Evolutionary conservation across 2,113 vertebrate genomes (phyloP).

Genomic region (Antennarius striatus): DNA sequence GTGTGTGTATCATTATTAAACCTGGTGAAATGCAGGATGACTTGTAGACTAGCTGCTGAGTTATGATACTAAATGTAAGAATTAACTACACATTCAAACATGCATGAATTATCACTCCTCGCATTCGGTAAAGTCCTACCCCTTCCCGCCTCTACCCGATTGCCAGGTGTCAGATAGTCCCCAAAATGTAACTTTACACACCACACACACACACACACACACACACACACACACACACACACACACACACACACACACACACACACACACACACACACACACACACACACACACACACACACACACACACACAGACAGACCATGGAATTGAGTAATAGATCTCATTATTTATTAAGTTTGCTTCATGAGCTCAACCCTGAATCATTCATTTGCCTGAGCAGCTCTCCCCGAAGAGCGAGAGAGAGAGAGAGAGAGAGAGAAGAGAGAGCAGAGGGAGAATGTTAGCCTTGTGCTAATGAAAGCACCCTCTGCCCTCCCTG

Average conservation of each 20-base stretch:
- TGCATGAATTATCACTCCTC: constrained; percentile 26
- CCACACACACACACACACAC: constrained; percentile 34
- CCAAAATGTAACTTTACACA: constrained; percentile 83
- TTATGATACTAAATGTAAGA: constrained; percentile 16
- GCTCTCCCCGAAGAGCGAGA: constrained; percentile 52
- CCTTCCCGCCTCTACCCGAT: constrained; percentile 32
- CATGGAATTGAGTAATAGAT: constrained; percentile 88
- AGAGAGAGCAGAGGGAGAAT: constrained; percentile 31
- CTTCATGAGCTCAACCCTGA: constrained; percentile 87
- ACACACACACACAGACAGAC: neutral
- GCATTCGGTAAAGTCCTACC: constrained; percentile 44
- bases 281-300: constrained; percentile 18
- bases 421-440: constrained; percentile 18
- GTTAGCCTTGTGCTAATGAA: constrained; percentile 60
- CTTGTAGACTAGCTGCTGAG: constrained; percentile 40
- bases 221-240: constrained; percentile 27
- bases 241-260: neutral
- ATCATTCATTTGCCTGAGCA: constrained; percentile 89
- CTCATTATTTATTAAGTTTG: constrained; percentile 92
- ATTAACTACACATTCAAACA: constrained; percentile 11
- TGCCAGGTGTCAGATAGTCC: constrained; percentile 86
- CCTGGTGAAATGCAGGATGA: neutral
- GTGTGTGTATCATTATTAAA: neutral
- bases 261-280: constrained; percentile 9
- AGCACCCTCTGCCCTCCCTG: constrained; percentile 21